Evolutionary conservation across 30 jellyfish, hydroid and myxozoan species (phyloP).

Genomic region (Cassiopea andromeda): DNA sequence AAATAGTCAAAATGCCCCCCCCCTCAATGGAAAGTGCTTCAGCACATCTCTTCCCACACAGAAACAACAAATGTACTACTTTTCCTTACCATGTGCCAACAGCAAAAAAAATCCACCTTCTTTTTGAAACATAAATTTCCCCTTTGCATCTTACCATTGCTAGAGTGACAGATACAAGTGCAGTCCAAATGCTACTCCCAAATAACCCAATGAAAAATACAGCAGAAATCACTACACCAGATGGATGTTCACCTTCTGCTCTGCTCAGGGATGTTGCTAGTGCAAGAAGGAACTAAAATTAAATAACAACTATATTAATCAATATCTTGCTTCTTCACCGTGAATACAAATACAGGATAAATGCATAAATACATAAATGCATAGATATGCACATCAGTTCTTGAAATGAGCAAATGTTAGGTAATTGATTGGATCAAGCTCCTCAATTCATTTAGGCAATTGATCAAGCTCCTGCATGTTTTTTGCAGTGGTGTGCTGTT

Average conservation of each 20-base stretch:
- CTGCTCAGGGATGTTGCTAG: constrained; percentile 31
- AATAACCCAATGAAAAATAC: constrained; percentile 55
- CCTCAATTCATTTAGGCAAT: too few species aligned
- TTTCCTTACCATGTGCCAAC: constrained; percentile 52
- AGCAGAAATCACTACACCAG: constrained; percentile 12
- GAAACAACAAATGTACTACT: neutral
- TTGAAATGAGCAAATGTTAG: too few species aligned
- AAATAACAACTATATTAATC: neutral
- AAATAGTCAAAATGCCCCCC: too few species aligned
- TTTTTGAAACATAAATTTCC: constrained; percentile 29
- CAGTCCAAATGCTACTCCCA: constrained; percentile 60
- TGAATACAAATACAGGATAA: neutral
- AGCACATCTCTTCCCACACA: neutral
- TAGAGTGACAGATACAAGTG: constrained; percentile 42
- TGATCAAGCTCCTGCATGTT: too few species aligned
- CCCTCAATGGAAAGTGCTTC: neutral
- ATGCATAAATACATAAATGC: neutral
- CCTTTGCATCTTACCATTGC: constrained; percentile 63
- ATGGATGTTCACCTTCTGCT: neutral
- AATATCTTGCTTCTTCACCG: neutral
- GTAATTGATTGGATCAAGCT: too few species aligned
- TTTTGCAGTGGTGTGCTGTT: too few species aligned
- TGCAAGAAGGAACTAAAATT: constrained; percentile 11
- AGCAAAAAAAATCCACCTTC: neutral
- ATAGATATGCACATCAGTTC: too few species aligned